Percentiles rank a stretch among this genome's conserved stretches.
Conservation (phyloP, 2,888 invertebrate species). For the Lochmaea crataegi region DNA sequence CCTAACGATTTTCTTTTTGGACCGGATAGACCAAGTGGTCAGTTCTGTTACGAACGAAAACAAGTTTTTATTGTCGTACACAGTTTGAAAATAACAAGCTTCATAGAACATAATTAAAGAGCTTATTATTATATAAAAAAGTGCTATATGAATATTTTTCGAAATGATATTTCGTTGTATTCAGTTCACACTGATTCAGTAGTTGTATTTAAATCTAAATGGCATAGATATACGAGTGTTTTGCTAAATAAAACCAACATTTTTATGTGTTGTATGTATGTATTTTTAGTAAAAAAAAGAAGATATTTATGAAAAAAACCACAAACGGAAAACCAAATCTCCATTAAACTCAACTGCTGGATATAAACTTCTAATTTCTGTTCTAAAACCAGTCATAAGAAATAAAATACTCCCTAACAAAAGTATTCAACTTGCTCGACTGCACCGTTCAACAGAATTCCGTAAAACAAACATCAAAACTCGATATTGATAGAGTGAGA, state of each 20-base stretch:
- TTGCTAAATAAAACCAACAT: too few species aligned
- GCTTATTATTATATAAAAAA: background rate
- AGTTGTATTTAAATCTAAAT: too few species aligned
- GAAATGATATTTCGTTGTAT: too few species aligned
- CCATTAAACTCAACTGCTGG: background rate
- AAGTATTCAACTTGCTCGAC: background rate
- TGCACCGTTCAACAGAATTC: background rate
- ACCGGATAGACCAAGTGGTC: conserved; percentile 38
- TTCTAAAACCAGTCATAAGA: background rate
- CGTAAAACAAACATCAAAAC: conserved; percentile 4
- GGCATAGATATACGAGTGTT: too few species aligned
- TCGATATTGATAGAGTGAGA: conserved; percentile 6
- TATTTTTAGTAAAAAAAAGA: too few species aligned
- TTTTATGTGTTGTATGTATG: too few species aligned
- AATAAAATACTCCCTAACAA: background rate
- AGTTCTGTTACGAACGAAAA: conserved; percentile 43
- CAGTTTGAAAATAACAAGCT: conserved; percentile 51
- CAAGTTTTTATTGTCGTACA: conserved; percentile 47
- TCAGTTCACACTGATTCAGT: too few species aligned
- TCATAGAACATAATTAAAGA: background rate
- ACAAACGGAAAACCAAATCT: background rate
- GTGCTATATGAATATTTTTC: too few species aligned
- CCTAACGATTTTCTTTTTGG: conserved; percentile 25
- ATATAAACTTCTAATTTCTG: background rate
- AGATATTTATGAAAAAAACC: too few species aligned